These are phyloP conservation scores for Callaeas wilsoni DNA, from an alignment of 2,113 vertebrate species.

Conservation along the genomic window DNA sequence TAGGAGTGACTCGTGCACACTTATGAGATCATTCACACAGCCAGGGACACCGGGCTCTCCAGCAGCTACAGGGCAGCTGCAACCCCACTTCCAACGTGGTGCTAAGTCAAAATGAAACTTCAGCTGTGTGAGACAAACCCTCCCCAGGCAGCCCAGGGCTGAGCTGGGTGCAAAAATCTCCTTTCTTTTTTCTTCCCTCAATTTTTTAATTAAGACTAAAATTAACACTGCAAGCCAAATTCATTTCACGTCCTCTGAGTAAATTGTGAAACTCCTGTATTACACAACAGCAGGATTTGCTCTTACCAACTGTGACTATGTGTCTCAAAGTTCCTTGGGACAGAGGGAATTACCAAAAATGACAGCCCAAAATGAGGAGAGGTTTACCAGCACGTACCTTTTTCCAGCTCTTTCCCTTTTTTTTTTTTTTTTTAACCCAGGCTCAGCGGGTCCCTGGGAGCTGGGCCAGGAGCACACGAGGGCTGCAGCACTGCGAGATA, in stretches of 20 bases:
- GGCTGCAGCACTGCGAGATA: not conserved
- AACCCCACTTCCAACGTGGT: not conserved
- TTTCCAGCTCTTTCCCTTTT: not conserved
- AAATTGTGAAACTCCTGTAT: constrained; percentile 28
- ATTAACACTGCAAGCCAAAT: constrained; percentile 20
- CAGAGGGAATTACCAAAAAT: constrained; percentile 11
- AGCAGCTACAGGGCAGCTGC: not conserved
- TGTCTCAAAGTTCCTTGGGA: constrained; percentile 54
- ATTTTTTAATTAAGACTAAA: not conserved
- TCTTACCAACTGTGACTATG: not conserved
- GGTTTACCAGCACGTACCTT: not conserved
- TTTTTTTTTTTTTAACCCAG: not conserved
- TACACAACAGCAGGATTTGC: constrained; percentile 21
- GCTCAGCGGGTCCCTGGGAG: not conserved
- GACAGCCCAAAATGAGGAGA: not conserved
- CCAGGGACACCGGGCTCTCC: not conserved
- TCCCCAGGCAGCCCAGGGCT: not conserved
- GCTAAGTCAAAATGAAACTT: not conserved
- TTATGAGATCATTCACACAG: not conserved
- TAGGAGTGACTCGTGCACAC: not conserved
- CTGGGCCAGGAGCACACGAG: not conserved
- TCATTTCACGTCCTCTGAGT: not conserved
- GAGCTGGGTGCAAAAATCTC: not conserved
- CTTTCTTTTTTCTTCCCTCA: too few relatives aligned
- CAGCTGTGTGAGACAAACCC: not conserved